These are phyloP conservation scores for Zoanthus gigantus DNA, from an alignment of 92 coral and sea anemone species.

Conservation along the genomic window DNA sequence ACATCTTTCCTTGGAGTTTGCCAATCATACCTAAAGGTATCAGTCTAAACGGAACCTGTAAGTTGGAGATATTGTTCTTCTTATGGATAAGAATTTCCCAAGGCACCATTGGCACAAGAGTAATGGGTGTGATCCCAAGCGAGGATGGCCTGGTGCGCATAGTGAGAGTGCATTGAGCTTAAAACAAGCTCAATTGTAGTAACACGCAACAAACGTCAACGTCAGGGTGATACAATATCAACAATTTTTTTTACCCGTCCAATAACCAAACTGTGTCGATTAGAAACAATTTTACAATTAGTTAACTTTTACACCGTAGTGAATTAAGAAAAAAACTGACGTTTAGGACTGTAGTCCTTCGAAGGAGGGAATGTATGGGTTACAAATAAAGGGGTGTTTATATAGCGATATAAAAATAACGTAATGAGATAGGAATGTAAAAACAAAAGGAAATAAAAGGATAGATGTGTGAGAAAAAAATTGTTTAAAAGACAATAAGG, in stretches of 20 bases:
- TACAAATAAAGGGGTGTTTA: no score
- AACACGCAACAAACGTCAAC: constrained; percentile 42
- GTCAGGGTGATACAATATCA: constrained; percentile 11
- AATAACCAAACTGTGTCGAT: constrained; percentile 50
- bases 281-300: neutral
- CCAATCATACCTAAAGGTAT: constrained; percentile 1
- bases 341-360: no score
- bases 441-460: no score
- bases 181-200: constrained; percentile 46
- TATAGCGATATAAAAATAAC: no score
- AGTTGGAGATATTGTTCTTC: constrained; percentile 46
- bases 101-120: constrained; percentile 50
- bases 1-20: no score
- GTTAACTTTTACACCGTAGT: no score
- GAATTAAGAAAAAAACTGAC: no score
- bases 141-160: constrained; percentile 48
- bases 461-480: no score
- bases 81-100: constrained; percentile 41
- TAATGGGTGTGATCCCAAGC: constrained; percentile 16
- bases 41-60: constrained; percentile 25
- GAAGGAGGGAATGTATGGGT: no score
- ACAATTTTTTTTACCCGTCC: constrained; percentile 46
- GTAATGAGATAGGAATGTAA: no score
- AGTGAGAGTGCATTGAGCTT: neutral
- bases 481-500: no score